Conservation (phyloP, 2,113 vertebrate genomes). For the Pseudorectes ferrugineus region DNA sequence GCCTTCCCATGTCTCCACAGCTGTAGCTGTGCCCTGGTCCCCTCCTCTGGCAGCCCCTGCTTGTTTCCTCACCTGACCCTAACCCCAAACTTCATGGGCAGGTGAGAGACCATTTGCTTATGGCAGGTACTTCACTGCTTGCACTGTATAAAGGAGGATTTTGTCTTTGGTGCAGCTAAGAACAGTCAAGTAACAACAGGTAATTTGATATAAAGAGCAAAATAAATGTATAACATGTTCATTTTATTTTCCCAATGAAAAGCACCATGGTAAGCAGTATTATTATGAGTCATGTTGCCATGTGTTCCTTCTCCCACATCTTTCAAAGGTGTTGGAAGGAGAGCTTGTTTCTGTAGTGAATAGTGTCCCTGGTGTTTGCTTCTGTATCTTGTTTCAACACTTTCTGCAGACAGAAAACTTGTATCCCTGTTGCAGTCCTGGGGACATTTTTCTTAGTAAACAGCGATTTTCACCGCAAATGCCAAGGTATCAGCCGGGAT, state of each 20-base stretch:
- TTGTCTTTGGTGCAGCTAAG: background rate
- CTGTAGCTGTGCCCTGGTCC: background rate
- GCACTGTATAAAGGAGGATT: background rate
- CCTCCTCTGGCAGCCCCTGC: background rate
- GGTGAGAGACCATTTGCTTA: background rate
- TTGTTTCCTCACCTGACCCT: background rate
- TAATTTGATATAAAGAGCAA: background rate
- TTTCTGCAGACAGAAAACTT: background rate
- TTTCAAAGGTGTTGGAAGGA: constrained; percentile 27
- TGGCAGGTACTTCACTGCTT: background rate
- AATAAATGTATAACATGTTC: background rate
- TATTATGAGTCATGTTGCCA: background rate
- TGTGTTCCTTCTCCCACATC: constrained; percentile 1
- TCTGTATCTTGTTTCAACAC: constrained; percentile 3
- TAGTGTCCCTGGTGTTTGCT: constrained; percentile 12
- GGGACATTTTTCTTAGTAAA: constrained; percentile 17
- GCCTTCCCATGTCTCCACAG: rapidly evolving
- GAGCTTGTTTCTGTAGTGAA: constrained; percentile 19
- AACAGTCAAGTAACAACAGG: background rate
- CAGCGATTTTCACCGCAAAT: constrained; percentile 9
- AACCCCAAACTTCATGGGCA: background rate
- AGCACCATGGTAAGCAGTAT: background rate
- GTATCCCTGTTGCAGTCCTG: background rate
- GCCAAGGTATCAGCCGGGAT: background rate
- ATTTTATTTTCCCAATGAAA: constrained; percentile 3